These are phyloP conservation scores for Bruchidius siliquastri DNA, from an alignment of 2,888 invertebrate species.

Conservation along the genomic window DNA sequence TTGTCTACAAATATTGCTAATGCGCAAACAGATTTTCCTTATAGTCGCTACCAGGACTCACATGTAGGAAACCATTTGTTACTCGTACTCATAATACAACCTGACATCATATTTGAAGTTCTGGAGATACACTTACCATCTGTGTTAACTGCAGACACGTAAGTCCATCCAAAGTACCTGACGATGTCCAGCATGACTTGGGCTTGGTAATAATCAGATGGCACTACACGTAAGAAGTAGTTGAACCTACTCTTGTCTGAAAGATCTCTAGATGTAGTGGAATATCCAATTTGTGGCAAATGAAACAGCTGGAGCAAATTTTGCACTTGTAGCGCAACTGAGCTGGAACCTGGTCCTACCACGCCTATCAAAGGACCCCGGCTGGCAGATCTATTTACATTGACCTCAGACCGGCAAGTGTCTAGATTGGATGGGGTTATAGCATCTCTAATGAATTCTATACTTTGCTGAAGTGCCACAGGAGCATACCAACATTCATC, in stretches of 20 bases:
- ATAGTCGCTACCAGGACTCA: too few species aligned
- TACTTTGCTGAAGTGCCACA: conserved; percentile 72
- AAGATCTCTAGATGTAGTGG: conserved; percentile 70
- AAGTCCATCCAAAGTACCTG: conserved; percentile 69
- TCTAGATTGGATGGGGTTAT: conserved; percentile 46
- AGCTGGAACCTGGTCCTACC: conserved; percentile 70
- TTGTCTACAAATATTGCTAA: too few species aligned
- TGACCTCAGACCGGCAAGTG: conserved; percentile 11
- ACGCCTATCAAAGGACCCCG: conserved; percentile 60
- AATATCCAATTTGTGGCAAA: conserved; percentile 69
- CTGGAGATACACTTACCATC: conserved; percentile 55
- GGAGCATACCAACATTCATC: conserved; percentile 82
- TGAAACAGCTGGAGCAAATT: conserved; percentile 69
- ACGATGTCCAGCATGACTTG: conserved; percentile 67
- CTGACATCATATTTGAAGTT: too few species aligned
- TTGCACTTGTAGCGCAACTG: conserved; percentile 67
- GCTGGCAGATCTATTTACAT: conserved; percentile 10
- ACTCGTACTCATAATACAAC: too few species aligned
- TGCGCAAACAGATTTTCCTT: too few species aligned
- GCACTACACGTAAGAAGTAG: conserved; percentile 74
- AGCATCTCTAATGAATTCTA: conserved; percentile 69
- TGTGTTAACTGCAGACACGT: conserved; percentile 70
- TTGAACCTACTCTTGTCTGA: conserved; percentile 71
- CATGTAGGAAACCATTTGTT: too few species aligned
- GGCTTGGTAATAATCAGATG: conserved; percentile 73